Base-by-base conservation (phyloP, 2,797 vertebrate species). In the Platalea minor region DNA sequence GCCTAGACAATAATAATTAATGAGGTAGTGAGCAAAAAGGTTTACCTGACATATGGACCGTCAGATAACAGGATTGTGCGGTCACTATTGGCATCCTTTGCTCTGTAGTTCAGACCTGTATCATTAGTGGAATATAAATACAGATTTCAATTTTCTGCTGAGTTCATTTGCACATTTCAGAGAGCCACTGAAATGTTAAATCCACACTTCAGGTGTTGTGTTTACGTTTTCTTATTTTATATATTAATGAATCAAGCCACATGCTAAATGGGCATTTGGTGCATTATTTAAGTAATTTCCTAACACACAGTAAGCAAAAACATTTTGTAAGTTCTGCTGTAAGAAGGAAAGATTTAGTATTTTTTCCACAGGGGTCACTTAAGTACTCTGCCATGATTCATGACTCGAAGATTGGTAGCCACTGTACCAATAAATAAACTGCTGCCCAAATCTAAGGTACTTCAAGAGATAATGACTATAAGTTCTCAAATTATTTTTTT, bases 301-400 rank as follows among this genome's bases (percentile, higher is more conserved):
- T 73, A 60, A 82, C 68, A 88, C 64, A 59, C 37, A 68, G 61
- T 46, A 61, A 97, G 41, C 50, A 89, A 78, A 96, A 91, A 67
- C 50, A 75, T 60, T 84, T 35, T 85, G 5, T 87, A 94, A 80
- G 60, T 90, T 87, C 68, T 84, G 90, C 70, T 94, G 77, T 67
- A 67, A 91, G 75, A 96, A 94, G 57, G 89, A 50, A 65, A 90
- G 65, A 95, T 73, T 93, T 72, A 91, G 92, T 72, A 59, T 94
- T 92, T 96, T 93, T 85, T 91, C 93, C 91, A 79, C 69, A 57
- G 50, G 43, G 64, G 53, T 81, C 94, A 93, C 77, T 84, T 65
- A 84, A 94, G 94, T 74, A 82, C 59, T 78, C 54, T 88, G 72
- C 50, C 53, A 59, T 65, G 81, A 84, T 83, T 91, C 93, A 94